Base-by-base conservation (phyloP, 2,797 vertebrate genomes). In the Hyperoplus immaculatus region DNA sequence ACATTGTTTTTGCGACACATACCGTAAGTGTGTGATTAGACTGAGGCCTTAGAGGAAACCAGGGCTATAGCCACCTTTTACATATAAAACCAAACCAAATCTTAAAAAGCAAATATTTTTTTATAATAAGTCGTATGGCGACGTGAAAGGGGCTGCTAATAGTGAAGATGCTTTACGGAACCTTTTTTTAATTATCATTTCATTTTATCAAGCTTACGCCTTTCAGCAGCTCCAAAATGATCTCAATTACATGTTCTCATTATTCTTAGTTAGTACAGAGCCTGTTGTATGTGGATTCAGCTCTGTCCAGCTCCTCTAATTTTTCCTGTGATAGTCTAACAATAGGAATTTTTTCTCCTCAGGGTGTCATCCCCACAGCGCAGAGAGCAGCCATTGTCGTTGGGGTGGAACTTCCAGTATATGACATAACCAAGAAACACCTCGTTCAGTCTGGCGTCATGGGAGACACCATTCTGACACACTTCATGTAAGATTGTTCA, bases 391-490 rank as follows among this genome's bases (percentile, higher is more conserved):
- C 98, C 87, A 98, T 99, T 0, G 97, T 99, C 21, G 98, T 99
- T 0, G 98, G 98, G 6, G 97, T 99, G 29, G 98, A 99, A 62
- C 94, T 99, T 87, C 98, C 98, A 0, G 97, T 99, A 66, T 99
- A 99, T 5, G 98, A 99, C 94, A 98, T 99, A 88, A 98, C 97
- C 3, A 99, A 99, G 93, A 99, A 99, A 86, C 97, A 99, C 86
- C 93, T 99, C 72, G 98, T 99, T 64, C 88, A 92, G 61, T 99
- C 98, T 0, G 97, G 97, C 50, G 12, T 96, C 45, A 96, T 99
- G 97, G 97, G 96, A 72, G 98, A 99, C 92, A 99, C 97, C 16
- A 96, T 99, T 84, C 86, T 97, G 42, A 91, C 98, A 46, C 98
- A 99, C 85, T 99, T 99, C 2, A 92, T 98, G 98, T 98, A 86